A percentile compares a stretch with the other conserved stretches of the same genome.
Evolutionary conservation across 2,797 vertebrate genomes (phyloP).

Genomic region (Manis javanica): DNA sequence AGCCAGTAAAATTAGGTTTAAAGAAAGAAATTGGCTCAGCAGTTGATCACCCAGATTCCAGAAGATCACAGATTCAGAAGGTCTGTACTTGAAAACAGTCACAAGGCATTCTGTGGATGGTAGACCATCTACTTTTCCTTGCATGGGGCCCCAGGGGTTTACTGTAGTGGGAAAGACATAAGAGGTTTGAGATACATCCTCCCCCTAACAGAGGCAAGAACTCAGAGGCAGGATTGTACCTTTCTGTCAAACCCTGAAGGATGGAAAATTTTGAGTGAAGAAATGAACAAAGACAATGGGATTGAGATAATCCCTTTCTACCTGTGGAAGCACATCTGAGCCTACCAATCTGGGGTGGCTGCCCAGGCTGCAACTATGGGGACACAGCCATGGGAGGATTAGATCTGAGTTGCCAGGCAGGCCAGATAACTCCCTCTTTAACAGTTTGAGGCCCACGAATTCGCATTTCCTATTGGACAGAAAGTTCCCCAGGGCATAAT

Average conservation of each 20-base stretch:
- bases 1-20: background rate
- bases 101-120: background rate
- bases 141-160: background rate
- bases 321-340: conserved; percentile 26
- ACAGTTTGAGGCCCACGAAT: conserved; percentile 6
- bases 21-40: background rate
- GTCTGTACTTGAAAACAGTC: background rate
- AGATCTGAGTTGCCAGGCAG: conserved; percentile 63
- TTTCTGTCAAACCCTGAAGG: background rate
- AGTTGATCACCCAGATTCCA: background rate
- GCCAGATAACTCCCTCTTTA: conserved; percentile 31
- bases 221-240: background rate
- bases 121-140: background rate
- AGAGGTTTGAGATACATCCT: background rate
- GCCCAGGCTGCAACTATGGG: conserved; percentile 24
- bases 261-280: conserved; percentile 61
- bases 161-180: background rate
- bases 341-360: conserved; percentile 48
- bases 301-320: conserved; percentile 60
- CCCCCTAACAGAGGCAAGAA: background rate
- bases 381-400: conserved; percentile 49
- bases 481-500: conserved; percentile 3
- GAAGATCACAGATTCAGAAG: background rate
- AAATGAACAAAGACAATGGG: conserved; percentile 47
- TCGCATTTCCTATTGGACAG: conserved; percentile 70